Percentiles rank a stretch among this genome's conserved stretches.
phyloP scores from a whole-genome alignment of 2,797 vertebrate genomes.

The Enteromius argenteus region DNA sequence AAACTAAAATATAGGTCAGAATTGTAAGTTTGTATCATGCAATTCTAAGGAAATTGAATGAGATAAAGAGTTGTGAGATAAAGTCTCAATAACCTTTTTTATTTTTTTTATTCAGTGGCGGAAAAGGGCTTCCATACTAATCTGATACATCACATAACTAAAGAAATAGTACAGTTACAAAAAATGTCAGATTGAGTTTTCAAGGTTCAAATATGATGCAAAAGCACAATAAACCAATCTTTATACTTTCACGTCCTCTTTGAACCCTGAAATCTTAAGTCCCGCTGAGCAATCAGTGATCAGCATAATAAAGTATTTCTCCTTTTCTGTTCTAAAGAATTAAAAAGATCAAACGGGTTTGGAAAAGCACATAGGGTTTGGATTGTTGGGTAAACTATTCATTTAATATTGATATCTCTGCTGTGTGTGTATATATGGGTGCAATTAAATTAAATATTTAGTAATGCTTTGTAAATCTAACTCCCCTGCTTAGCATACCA shows the following conservation, averaged over 20 bases:
- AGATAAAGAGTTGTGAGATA: no score
- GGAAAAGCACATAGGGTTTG: neutral
- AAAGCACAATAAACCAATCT: neutral
- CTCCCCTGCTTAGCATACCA: neutral
- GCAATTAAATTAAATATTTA: neutral
- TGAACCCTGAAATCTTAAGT: neutral
- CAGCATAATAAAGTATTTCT: neutral
- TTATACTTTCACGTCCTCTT: neutral
- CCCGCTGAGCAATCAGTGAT: neutral
- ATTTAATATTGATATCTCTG: neutral
- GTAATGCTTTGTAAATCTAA: constrained; percentile 19
- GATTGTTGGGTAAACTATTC: neutral
- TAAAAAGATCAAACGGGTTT: neutral
- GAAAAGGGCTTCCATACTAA: neutral
- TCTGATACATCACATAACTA: neutral
- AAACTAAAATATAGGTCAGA: no score
- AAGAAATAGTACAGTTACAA: neutral
- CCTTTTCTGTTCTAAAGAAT: neutral
- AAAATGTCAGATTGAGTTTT: neutral
- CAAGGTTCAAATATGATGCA: neutral
- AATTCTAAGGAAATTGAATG: no score
- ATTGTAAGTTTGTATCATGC: no score
- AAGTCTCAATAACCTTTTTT: no score
- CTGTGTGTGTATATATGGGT: neutral
- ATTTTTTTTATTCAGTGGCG: no score